Base-by-base conservation (phyloP, 1,140 invertebrate species). In the Hylyphantes graminicola region DNA sequence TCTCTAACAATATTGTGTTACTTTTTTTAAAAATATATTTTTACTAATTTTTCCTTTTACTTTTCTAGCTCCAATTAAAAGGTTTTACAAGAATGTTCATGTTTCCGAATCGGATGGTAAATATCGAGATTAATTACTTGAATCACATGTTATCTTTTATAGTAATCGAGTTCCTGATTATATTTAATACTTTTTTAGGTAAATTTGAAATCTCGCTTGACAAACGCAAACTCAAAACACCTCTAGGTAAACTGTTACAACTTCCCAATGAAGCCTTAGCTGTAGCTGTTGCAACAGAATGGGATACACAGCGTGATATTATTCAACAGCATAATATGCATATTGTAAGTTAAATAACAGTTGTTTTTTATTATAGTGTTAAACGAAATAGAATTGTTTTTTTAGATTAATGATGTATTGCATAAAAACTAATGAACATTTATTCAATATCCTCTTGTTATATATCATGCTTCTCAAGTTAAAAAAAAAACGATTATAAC, bases 231-330 rank as follows among this genome's bases (percentile, higher is more conserved):
- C 89, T 98, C 10, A 96, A 96, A 90, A 98, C 97, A 53, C 96
- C 96, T 0, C 92, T 92, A 87, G 96, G 96, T 7, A 92, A 93
- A 79, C 88, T 94, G 13, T 94, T 98, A 87, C 91, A 92, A 87
- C 93, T 98, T 0, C 92, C 93, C 50, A 96, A 93, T 90, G 95
- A 98, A 90, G 92, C 93, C n/a, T 90, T 99, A 55, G 97, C 97
- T 15, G 91, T 97, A 78, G 96, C 95, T 15, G 92, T 99, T 59
- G 96, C 96, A 6, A 92, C 94, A 68, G 97, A 99, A 92, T 99
- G 97, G 95, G 93, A 96, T 87, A 92, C 94, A 64, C 97, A 98
- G 92, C 98, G 96, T 94, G 93, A 95, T 87, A 90, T 93, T n/a
- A 96, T 98, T 89, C 92, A 93, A 85, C 92, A 94, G 57, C 91